Percentiles rank a stretch among this genome's conserved stretches.
These are phyloP conservation scores for Neogale vison DNA, from an alignment of 2,113 vertebrate species.

Conservation along the genomic window DNA sequence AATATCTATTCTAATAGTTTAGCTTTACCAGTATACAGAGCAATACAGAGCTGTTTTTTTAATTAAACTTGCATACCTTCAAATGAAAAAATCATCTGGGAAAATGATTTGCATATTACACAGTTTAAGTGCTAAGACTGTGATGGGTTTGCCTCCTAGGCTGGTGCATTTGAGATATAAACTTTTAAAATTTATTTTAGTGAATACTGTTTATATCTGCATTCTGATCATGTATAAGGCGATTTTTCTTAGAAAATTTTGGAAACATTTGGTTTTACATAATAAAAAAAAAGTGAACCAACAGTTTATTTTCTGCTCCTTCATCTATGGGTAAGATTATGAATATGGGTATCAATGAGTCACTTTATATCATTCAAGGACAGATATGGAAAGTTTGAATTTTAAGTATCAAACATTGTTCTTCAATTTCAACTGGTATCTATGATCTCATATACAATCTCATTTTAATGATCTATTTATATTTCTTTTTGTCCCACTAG, in stretches of 20 bases:
- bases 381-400: slow-evolving; percentile 16
- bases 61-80: slow-evolving; percentile 36
- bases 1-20: neutral
- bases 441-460: neutral
- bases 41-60: neutral
- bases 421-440: neutral
- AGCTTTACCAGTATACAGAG: neutral
- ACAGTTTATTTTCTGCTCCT: neutral
- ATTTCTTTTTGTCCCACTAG: neutral
- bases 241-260: slow-evolving; percentile 32
- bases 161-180: neutral
- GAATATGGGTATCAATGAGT: neutral
- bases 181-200: neutral
- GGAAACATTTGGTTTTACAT: slow-evolving; percentile 27
- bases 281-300: neutral
- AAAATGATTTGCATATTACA: slow-evolving; percentile 33
- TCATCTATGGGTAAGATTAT: neutral
- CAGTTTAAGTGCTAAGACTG: slow-evolving; percentile 39
- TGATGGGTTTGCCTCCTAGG: neutral
- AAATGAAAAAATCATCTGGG: slow-evolving; percentile 44
- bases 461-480: slow-evolving; percentile 24
- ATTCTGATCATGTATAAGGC: neutral
- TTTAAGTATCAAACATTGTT: slow-evolving; percentile 21
- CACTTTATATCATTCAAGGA: neutral
- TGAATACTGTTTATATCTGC: neutral